A percentile compares a stretch with the other conserved stretches of the same genome.
Conservation (phyloP, 2,113 vertebrate species). For the Xenopus tropicalis region UCB_Xtro_10.0 CM004451.2:43705001-43705500, state of each 20-base stretch:
- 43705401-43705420: not conserved
- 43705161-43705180: not conserved
- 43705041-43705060: not conserved
- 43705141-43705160: not conserved
- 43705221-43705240: not conserved
- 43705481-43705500: not conserved
- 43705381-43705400: not conserved
- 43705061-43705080: not conserved
- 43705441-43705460: not conserved
- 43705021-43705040: not conserved
- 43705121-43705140: not conserved
- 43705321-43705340: not conserved
- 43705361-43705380: not conserved
- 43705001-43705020: not conserved
- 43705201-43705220: no score
- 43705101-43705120: not conserved
- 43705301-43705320: not conserved
- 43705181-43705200: not conserved
- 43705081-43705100: not conserved
- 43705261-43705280: not conserved
- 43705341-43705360: not conserved
- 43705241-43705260: not conserved
- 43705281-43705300: not conserved
- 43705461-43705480: not conserved
- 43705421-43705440: not conserved